A percentile compares a stretch with the other conserved stretches of the same genome.
Conservation (phyloP, 2,888 invertebrate genomes). For the Diplazon laetatorius region DNA sequence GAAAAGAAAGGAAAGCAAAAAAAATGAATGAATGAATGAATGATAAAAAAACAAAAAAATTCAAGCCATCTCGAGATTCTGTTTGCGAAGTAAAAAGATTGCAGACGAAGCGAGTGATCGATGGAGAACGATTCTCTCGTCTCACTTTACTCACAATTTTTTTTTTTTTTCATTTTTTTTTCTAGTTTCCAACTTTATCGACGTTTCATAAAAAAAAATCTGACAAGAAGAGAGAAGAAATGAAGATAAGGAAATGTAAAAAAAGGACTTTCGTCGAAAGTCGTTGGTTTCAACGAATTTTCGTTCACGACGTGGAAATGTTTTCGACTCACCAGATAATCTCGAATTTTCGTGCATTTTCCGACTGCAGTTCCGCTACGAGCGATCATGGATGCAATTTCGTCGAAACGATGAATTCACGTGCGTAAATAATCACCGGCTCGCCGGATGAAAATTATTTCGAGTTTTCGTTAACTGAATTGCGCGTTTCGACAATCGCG, state of each 20-base stretch:
- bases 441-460: constrained; percentile 3
- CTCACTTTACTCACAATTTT: not conserved
- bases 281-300: not conserved
- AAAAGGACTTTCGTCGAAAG: not conserved
- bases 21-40: constrained; percentile 18
- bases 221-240: too few species aligned
- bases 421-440: constrained; percentile 13
- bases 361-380: constrained; percentile 49
- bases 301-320: not conserved
- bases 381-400: constrained; percentile 49
- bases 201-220: not conserved
- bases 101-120: constrained; percentile 7
- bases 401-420: not conserved
- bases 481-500: constrained; percentile 5
- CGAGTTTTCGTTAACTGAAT: not conserved
- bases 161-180: too few species aligned
- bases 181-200: not conserved
- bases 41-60: constrained; percentile 7
- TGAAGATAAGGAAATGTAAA: too few species aligned
- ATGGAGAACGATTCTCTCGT: not conserved
- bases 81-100: not conserved
- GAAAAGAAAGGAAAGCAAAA: too few species aligned
- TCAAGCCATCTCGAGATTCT: not conserved
- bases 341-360: constrained; percentile 44
- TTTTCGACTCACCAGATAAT: constrained; percentile 50